phyloP scores from a whole-genome alignment of 2,888 invertebrate species.

The Leptinotarsa rubiginosa region DNA sequence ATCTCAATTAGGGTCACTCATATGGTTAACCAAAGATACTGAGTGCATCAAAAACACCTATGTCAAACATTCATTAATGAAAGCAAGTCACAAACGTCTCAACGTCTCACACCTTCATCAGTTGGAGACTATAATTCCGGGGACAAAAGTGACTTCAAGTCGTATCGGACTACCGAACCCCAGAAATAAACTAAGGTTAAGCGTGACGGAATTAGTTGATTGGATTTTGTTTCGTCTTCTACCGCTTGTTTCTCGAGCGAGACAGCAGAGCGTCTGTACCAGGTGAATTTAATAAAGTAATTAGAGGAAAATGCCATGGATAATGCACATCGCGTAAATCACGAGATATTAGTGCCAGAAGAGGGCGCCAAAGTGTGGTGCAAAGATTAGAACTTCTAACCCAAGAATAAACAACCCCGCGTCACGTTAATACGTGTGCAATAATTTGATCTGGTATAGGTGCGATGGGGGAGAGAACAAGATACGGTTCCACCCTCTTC shows the following conservation, averaged over 20 bases:
- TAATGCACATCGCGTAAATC: conserved; percentile 59
- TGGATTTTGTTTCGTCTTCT: conserved; percentile 11
- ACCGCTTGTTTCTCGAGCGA: conserved; percentile 1
- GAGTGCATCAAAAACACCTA: too few species aligned
- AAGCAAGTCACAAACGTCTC: too few species aligned
- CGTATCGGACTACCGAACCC: neutral
- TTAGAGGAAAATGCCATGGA: conserved; percentile 56
- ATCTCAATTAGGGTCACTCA: too few species aligned
- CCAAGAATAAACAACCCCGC: conserved; percentile 59
- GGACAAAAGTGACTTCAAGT: too few species aligned
- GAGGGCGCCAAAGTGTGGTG: conserved; percentile 52
- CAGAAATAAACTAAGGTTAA: neutral
- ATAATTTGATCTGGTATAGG: conserved; percentile 18
- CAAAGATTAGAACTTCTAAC: conserved; percentile 58
- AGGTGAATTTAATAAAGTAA: conserved; percentile 59
- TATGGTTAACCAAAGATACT: too few species aligned
- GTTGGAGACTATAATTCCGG: too few species aligned
- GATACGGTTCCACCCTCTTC: conserved; percentile 17
- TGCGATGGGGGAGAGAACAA: neutral
- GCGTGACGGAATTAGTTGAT: neutral
- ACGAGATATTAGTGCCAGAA: conserved; percentile 58
- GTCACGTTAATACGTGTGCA: conserved; percentile 41
- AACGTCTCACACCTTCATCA: too few species aligned
- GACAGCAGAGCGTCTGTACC: conserved; percentile 4
- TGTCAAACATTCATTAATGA: too few species aligned